Evolutionary conservation across 2,797 vertebrate species (phyloP).

Genomic region (Mus minutoides): DNA sequence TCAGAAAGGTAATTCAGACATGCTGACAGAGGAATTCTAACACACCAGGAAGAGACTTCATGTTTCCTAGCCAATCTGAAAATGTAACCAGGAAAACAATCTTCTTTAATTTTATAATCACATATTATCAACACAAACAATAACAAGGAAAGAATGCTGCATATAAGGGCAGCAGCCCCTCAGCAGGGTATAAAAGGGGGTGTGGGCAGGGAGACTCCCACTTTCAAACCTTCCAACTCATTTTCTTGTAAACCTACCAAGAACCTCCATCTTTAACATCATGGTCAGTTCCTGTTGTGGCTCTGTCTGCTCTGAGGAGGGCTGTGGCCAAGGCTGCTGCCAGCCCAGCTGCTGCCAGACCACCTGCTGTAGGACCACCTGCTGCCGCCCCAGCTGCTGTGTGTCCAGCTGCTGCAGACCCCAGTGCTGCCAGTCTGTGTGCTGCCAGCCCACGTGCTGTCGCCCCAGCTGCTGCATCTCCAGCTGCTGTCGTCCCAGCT

Average conservation of each 20-base stretch:
- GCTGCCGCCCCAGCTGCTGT: neutral
- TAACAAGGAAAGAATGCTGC: neutral
- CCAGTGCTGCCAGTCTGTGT: neutral
- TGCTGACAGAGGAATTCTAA: neutral
- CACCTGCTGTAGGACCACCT: neutral
- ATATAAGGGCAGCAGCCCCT: neutral
- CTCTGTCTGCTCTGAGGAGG: neutral
- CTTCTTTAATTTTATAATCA: slow-evolving; percentile 48
- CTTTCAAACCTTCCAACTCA: neutral
- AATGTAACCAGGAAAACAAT: slow-evolving; percentile 22
- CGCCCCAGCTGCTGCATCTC: too few relatives aligned
- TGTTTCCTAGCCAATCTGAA: neutral
- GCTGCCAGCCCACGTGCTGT: neutral
- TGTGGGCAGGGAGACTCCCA: neutral
- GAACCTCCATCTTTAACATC: neutral
- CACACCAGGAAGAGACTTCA: neutral
- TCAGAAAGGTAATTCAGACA: neutral
- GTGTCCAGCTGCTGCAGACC: too few relatives aligned
- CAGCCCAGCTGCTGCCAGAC: neutral
- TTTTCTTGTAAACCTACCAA: neutral
- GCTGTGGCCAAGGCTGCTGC: neutral
- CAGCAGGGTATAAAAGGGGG: slow-evolving; percentile 58
- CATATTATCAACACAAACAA: neutral
- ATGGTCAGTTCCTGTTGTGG: neutral
- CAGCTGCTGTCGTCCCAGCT: neutral